These are phyloP conservation scores for Microctonus aethiopoides DNA, from an alignment of 2,888 invertebrate species.

Conservation along the genomic window DNA sequence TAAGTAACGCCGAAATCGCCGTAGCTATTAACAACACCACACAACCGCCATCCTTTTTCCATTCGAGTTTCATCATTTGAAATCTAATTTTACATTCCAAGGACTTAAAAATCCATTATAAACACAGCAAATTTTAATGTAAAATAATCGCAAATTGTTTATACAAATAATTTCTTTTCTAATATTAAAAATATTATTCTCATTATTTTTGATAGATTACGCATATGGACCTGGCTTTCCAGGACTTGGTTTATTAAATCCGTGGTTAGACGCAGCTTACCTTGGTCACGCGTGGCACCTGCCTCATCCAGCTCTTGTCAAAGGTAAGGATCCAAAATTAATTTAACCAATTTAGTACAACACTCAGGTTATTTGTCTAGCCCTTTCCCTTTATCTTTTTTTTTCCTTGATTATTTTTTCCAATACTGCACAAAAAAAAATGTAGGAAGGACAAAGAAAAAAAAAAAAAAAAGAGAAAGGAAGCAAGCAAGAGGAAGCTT, in stretches of 20 bases:
- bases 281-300: conserved; percentile 77
- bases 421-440: background rate
- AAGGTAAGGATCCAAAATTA: conserved; percentile 69
- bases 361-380: background rate
- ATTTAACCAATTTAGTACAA: background rate
- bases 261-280: conserved; percentile 88
- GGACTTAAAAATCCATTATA: background rate
- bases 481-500: conserved; percentile 24
- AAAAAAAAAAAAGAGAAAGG: conserved; percentile 27
- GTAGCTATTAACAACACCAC: conserved; percentile 17
- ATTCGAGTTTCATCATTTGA: background rate
- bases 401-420: background rate
- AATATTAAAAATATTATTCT: background rate
- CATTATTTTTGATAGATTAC: conserved; percentile 72
- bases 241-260: conserved; percentile 75
- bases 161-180: background rate
- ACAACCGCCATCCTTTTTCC: background rate
- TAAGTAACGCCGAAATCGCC: conserved; percentile 18
- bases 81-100: background rate
- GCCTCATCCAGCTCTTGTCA: conserved; percentile 71
- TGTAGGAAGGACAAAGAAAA: background rate
- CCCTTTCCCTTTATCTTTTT: background rate
- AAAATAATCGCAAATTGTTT: background rate
- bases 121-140: too few species aligned
- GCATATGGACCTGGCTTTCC: conserved; percentile 78